These are phyloP conservation scores for Argya squamiceps DNA, from an alignment of 2,797 vertebrate species.

Conservation along the genomic window DNA sequence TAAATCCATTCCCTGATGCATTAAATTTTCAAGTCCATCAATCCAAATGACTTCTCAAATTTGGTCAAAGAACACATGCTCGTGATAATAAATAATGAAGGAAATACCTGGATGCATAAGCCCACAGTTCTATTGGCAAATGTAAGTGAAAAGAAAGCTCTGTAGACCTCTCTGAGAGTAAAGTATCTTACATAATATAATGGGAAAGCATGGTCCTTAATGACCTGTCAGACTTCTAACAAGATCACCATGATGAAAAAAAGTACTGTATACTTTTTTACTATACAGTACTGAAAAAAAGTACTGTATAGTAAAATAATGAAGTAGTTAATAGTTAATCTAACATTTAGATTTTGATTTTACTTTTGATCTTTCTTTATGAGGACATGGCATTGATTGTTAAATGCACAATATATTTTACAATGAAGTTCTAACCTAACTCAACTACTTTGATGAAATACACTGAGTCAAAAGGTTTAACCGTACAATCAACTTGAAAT, in stretches of 20 bases:
- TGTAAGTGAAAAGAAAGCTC: not conserved
- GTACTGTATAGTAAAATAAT: not conserved
- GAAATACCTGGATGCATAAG: not conserved
- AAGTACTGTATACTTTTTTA: not conserved
- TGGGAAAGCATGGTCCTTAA: not conserved
- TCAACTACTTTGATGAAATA: not conserved
- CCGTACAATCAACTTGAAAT: not conserved
- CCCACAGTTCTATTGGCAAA: not conserved
- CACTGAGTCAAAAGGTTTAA: not conserved
- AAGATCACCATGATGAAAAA: not conserved
- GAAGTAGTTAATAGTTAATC: not conserved
- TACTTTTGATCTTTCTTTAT: not conserved
- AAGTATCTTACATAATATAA: not conserved
- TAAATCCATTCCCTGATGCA: not conserved
- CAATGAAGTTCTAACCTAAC: not conserved
- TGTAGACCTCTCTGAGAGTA: not conserved
- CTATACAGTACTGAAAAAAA: not conserved
- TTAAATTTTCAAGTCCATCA: not conserved
- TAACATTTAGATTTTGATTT: not conserved
- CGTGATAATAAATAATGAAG: not conserved
- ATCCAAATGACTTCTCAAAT: not conserved
- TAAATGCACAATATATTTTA: not conserved
- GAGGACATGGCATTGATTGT: not conserved
- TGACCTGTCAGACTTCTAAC: not conserved
- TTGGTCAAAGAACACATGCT: not conserved